Conservation (phyloP, 2,797 vertebrate species). For the Tiaroga cobitis region DNA sequence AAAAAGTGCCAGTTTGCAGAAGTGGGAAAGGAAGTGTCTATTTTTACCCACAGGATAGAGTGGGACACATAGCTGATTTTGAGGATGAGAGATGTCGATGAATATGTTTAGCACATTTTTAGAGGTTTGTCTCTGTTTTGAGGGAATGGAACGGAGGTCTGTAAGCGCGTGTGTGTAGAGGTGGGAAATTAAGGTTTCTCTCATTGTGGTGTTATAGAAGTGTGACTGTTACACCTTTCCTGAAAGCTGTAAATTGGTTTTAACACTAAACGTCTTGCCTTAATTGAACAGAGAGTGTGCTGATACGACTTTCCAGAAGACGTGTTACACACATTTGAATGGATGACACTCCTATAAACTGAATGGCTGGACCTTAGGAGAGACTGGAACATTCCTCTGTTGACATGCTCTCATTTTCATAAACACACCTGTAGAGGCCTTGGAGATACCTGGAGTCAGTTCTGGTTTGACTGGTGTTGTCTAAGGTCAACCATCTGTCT, state of each 20-base stretch:
- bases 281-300: constrained; percentile 72
- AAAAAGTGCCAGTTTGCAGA: constrained; percentile 11
- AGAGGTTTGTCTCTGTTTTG: constrained; percentile 36
- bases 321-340: constrained; percentile 29
- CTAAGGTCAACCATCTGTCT: neutral
- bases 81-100: constrained; percentile 42
- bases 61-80: constrained; percentile 48
- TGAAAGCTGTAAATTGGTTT: constrained; percentile 79
- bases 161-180: neutral
- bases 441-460: neutral
- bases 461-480: neutral
- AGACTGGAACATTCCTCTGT: neutral
- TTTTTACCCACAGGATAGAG: constrained; percentile 35
- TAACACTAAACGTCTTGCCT: constrained; percentile 79
- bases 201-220: constrained; percentile 62
- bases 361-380: neutral
- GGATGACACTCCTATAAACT: neutral
- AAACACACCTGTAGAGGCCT: neutral
- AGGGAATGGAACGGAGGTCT: constrained; percentile 12
- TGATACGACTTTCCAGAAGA: constrained; percentile 62
- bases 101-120: constrained; percentile 63
- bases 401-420: neutral
- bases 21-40: constrained; percentile 31
- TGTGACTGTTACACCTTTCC: constrained; percentile 62
- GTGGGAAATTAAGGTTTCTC: constrained; percentile 7